Conservation (phyloP, 2,888 invertebrate species). For the Temnothorax rugatulus region DNA sequence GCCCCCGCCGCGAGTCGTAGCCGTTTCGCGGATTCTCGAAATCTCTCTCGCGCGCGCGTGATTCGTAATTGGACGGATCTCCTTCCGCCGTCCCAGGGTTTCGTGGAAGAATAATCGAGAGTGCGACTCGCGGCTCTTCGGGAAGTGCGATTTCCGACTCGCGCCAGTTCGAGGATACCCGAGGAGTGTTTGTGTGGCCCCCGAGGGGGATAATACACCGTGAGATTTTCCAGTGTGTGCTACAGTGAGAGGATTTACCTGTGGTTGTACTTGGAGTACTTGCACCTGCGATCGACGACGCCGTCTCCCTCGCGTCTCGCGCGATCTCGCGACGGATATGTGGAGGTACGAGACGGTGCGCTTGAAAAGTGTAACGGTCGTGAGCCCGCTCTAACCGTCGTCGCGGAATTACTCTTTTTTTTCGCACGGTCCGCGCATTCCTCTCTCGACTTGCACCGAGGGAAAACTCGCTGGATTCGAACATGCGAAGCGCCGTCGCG, state of each 20-base stretch:
- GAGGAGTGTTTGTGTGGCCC: constrained; percentile 6
- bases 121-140: background rate
- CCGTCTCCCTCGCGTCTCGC: background rate
- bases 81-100: background rate
- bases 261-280: background rate
- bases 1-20: background rate
- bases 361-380: constrained; percentile 10
- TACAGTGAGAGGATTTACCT: constrained; percentile 1
- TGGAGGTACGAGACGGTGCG: constrained; percentile 32
- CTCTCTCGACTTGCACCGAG: background rate
- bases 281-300: no score
- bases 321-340: constrained; percentile 22
- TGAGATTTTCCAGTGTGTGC: constrained; percentile 8
- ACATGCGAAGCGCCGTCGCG: constrained; percentile 52
- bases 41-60: background rate
- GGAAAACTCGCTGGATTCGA: background rate
- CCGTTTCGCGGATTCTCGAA: background rate
- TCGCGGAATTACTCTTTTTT: constrained; percentile 12
- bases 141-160: constrained; percentile 3
- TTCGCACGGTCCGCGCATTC: background rate
- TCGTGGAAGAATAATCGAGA: constrained; percentile 15
- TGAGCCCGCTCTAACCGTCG: background rate
- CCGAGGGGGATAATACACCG: constrained; percentile 7
- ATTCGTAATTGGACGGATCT: background rate
- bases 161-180: constrained; percentile 4